A percentile compares a stretch with the other conserved stretches of the same genome.
These are phyloP conservation scores for Megathymus violae DNA, from an alignment of 1,140 invertebrate species.

Conservation along the genomic window DNA sequence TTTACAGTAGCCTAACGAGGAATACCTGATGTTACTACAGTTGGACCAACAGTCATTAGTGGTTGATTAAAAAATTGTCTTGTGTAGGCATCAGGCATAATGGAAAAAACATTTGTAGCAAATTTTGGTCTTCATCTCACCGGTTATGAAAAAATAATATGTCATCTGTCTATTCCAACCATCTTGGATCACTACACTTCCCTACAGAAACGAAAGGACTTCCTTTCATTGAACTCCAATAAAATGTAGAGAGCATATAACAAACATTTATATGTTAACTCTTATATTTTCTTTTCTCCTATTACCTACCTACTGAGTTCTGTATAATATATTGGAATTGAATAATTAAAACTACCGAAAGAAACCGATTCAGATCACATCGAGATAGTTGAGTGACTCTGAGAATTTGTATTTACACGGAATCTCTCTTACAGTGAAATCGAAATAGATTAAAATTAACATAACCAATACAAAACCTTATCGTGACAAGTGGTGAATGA, in stretches of 20 bases:
- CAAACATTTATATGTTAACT: conserved; percentile 17
- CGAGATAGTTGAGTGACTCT: conserved; percentile 19
- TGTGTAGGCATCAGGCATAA: too few relatives aligned
- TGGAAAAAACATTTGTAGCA: too few relatives aligned
- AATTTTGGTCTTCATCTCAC: too few relatives aligned
- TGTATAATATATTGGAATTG: conserved; percentile 11
- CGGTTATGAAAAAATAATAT: too few relatives aligned
- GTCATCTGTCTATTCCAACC: too few relatives aligned
- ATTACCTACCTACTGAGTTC: background rate
- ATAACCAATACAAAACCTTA: conserved; percentile 28
- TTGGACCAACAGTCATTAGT: too few relatives aligned
- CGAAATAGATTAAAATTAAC: conserved; percentile 34
- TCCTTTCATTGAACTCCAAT: conserved; percentile 8
- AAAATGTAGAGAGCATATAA: conserved; percentile 10
- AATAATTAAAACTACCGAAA: conserved; percentile 27
- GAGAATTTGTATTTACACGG: conserved; percentile 30
- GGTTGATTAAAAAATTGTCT: too few relatives aligned
- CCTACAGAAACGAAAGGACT: background rate
- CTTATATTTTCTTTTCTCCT: background rate
- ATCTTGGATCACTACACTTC: too few relatives aligned
- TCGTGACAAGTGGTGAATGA: conserved; percentile 15
- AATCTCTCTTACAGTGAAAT: conserved; percentile 32
- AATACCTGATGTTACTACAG: too few relatives aligned
- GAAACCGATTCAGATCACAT: conserved; percentile 27
- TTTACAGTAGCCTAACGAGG: too few relatives aligned